Evolutionary conservation across 1,140 invertebrate genomes (phyloP).

Genomic region (Galendromus occidentalis): DNA sequence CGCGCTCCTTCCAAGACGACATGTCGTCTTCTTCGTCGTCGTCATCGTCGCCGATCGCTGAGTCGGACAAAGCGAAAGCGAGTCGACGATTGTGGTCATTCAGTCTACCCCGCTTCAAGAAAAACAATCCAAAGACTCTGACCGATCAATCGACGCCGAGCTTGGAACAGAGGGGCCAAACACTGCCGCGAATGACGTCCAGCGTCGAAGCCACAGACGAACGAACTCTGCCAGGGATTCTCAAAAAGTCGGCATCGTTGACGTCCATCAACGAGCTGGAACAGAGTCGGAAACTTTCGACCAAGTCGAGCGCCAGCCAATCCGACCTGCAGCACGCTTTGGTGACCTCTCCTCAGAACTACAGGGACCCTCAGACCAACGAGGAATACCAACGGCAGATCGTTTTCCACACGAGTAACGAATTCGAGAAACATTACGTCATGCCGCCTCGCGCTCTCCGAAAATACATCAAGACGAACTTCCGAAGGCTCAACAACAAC

Average conservation of each 20-base stretch:
- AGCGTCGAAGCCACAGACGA: conserved; percentile 1
- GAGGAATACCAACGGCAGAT: background rate
- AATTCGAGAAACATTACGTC: conserved; percentile 7
- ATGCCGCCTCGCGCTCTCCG: background rate
- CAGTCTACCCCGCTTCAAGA: conserved; percentile 8
- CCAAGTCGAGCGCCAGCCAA: background rate
- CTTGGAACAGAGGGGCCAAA: background rate
- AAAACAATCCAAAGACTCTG: background rate
- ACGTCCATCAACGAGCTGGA: background rate
- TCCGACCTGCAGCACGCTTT: background rate
- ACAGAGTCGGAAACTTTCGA: background rate
- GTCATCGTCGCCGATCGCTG: background rate
- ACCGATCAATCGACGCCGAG: background rate
- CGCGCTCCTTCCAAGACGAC: background rate
- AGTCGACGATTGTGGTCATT: background rate
- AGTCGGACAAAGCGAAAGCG: conserved; percentile 1
- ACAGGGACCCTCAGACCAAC: conserved; percentile 1
- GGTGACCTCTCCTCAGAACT: conserved; percentile 8
- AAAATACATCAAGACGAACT: conserved; percentile 7
- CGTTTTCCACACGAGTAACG: background rate
- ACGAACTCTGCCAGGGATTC: background rate
- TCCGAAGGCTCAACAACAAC: background rate
- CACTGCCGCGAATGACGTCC: background rate
- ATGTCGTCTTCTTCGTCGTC: background rate
- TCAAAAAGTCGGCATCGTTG: background rate